These are phyloP conservation scores for Xiphophorus hellerii DNA, from an alignment of 2,113 vertebrate genomes.

Conservation along the genomic window DNA sequence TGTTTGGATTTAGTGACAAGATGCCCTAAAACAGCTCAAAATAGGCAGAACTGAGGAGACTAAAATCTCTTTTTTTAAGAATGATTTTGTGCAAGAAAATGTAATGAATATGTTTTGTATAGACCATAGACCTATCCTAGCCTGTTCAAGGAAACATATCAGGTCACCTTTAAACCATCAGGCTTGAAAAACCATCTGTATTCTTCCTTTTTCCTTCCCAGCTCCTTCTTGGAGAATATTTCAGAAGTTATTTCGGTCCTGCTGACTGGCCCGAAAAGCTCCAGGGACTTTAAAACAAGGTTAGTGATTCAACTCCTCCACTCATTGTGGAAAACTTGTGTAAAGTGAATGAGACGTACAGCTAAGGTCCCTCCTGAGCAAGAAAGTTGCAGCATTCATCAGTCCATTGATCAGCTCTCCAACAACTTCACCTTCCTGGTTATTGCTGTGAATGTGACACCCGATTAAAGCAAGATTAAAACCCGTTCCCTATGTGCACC, in stretches of 20 bases:
- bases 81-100: no score
- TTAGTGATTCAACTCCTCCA: constrained; percentile 1
- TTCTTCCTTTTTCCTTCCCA: constrained; percentile 1
- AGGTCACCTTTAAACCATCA: not conserved
- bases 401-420: constrained; percentile 7
- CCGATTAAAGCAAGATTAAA: constrained; percentile 54
- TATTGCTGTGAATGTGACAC: constrained; percentile 46
- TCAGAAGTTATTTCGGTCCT: constrained; percentile 13
- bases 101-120: no score
- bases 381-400: constrained; percentile 4
- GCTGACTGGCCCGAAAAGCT: constrained; percentile 32
- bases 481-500: constrained; percentile 20
- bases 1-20: no score
- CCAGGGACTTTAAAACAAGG: constrained; percentile 22
- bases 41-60: no score
- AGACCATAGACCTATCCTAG: no score
- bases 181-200: constrained; percentile 14
- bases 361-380: constrained; percentile 21
- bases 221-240: constrained; percentile 15
- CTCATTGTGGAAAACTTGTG: constrained; percentile 15
- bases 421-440: constrained; percentile 32
- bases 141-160: no score
- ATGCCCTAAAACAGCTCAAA: no score
- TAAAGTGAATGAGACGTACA: constrained; percentile 16
- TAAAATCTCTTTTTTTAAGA: no score